These are phyloP conservation scores for Andricus quercusramuli DNA, from an alignment of 2,888 invertebrate species.

Conservation along the genomic window DNA sequence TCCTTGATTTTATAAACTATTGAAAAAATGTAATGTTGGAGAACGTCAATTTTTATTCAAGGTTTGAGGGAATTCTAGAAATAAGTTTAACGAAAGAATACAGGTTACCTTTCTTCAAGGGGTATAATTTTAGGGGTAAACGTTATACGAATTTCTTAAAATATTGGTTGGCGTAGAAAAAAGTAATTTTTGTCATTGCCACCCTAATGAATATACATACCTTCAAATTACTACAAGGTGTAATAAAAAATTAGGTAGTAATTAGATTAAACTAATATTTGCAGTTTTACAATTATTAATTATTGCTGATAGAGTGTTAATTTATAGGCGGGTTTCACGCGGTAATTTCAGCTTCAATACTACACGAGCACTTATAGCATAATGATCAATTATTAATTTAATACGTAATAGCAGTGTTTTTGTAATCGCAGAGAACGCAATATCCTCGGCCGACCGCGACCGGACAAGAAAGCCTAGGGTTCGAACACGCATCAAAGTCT, in stretches of 20 bases:
- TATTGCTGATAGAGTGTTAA: constrained; percentile 21
- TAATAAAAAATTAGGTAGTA: not conserved
- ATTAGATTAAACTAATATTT: constrained; percentile 6
- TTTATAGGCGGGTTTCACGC: constrained; percentile 1
- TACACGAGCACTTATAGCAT: not conserved
- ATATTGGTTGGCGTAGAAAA: no score
- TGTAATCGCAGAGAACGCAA: constrained; percentile 10
- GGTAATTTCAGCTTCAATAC: constrained; percentile 6
- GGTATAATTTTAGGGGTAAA: no score
- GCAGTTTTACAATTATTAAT: constrained; percentile 19
- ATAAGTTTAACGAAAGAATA: no score
- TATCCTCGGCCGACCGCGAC: not conserved
- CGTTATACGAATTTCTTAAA: no score
- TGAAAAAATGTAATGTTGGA: no score
- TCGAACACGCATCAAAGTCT: constrained; percentile 23
- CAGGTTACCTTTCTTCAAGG: no score
- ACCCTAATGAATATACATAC: not conserved
- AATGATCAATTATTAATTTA: constrained; percentile 29
- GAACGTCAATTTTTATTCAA: no score
- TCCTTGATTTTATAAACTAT: no score
- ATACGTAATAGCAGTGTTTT: constrained; percentile 8
- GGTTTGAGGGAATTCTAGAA: no score
- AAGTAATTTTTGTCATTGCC: no score
- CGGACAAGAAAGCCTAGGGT: not conserved
- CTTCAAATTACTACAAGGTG: not conserved